Percentiles rank a stretch among this genome's conserved stretches.
These are phyloP conservation scores for Atta texana DNA, from an alignment of 1,140 invertebrate species.

Conservation along the genomic window DNA sequence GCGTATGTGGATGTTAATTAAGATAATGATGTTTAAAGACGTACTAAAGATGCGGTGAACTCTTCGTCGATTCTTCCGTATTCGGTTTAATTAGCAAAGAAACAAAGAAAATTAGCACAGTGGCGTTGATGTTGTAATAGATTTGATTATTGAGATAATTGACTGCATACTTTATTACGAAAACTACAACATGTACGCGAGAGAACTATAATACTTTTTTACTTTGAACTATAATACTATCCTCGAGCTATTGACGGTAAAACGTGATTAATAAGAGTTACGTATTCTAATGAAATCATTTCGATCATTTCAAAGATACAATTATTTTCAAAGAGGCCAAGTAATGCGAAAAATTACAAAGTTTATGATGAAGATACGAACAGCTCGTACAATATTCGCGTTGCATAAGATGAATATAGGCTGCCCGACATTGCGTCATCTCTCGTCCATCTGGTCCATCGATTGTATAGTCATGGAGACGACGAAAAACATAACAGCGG, in stretches of 20 bases:
- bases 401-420: conserved; percentile 38
- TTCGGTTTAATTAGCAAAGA: neutral
- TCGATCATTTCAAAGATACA: neutral
- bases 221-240: neutral
- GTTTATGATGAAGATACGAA: neutral
- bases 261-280: neutral
- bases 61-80: neutral
- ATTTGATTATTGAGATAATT: conserved; percentile 22
- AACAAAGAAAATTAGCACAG: neutral
- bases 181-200: neutral
- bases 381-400: conserved; percentile 7
- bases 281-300: neutral
- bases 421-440: conserved; percentile 31
- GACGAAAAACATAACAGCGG: conserved; percentile 22
- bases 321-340: neutral
- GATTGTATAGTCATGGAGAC: neutral
- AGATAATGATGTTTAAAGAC: conserved; percentile 68
- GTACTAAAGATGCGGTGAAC: neutral
- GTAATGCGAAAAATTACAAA: neutral
- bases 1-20: conserved; percentile 64
- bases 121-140: neutral
- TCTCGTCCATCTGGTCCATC: conserved; percentile 25
- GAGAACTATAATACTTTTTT: neutral
- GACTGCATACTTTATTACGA: neutral
- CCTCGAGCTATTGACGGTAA: neutral